Evolutionary conservation across 2,888 invertebrate genomes (phyloP).

Genomic region (Coelogynopora nodosa): DNA sequence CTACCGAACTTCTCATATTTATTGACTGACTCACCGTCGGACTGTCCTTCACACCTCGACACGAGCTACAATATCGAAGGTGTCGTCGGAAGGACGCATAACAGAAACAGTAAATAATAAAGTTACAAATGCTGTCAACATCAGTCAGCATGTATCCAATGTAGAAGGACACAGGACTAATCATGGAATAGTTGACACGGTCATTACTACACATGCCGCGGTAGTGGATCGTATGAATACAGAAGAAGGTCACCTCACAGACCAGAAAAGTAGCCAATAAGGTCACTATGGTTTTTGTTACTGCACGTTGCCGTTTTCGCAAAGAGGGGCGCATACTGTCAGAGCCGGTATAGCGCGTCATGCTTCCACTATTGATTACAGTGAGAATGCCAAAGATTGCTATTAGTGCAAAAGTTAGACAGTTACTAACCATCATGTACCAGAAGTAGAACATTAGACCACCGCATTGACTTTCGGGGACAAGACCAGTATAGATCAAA

Average conservation of each 20-base stretch:
- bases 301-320: neutral
- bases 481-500: neutral
- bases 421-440: neutral
- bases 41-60: neutral
- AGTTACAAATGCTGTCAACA: slow-evolving; percentile 28
- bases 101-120: slow-evolving; percentile 32
- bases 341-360: neutral
- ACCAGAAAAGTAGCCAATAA: slow-evolving; percentile 11
- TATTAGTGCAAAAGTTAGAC: slow-evolving; percentile 6
- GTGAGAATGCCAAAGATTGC: slow-evolving; percentile 22
- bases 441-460: neutral
- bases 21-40: neutral
- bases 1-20: neutral
- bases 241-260: slow-evolving; percentile 33
- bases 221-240: neutral
- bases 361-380: slow-evolving; percentile 27
- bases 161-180: neutral
- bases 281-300: slow-evolving; percentile 30
- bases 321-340: slow-evolving; percentile 18
- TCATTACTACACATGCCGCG: neutral
- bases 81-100: slow-evolving; percentile 13
- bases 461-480: neutral
- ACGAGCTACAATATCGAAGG: neutral
- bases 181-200: neutral
- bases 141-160: slow-evolving; percentile 29